Evolutionary conservation across 2,113 vertebrate genomes (phyloP).

Genomic region (Dendrocopos noguchii): DNA sequence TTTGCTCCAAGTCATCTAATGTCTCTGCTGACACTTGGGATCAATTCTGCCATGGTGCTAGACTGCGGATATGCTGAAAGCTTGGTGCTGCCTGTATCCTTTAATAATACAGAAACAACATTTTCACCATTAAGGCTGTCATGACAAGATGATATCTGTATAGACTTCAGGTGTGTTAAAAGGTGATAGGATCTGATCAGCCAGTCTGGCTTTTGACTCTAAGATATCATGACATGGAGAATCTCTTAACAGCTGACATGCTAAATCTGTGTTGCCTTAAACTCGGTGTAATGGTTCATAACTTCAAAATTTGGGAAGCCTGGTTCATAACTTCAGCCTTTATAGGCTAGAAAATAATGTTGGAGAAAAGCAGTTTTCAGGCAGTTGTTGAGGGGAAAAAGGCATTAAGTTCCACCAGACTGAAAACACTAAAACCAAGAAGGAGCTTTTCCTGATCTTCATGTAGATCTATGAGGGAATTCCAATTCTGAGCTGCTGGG

Average conservation of each 20-base stretch:
- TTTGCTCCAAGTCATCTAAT: constrained; percentile 96
- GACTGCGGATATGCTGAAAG: constrained; percentile 96
- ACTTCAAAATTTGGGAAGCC: background rate
- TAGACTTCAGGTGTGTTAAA: background rate
- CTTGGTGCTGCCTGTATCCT: constrained; percentile 95
- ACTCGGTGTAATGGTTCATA: background rate
- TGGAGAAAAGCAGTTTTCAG: background rate
- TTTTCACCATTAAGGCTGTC: background rate
- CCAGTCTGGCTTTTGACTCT: background rate
- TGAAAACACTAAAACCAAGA: background rate
- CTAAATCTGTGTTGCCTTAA: background rate
- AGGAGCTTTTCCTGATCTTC: constrained; percentile 45
- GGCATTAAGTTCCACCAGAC: background rate
- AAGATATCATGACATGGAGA: background rate
- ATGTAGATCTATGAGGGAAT: constrained; percentile 94
- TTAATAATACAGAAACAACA: background rate
- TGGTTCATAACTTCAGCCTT: background rate
- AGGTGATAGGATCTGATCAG: background rate
- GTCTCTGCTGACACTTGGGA: constrained; percentile 93
- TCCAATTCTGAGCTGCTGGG: constrained; percentile 93
- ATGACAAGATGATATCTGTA: background rate
- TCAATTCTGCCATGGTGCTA: constrained; percentile 95
- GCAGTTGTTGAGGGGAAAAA: background rate
- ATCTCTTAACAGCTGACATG: background rate
- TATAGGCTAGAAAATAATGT: background rate